A percentile compares a stretch with the other conserved stretches of the same genome.
phyloP scores from a whole-genome alignment of 2,113 vertebrate genomes.

The Parotia lawesii region DNA sequence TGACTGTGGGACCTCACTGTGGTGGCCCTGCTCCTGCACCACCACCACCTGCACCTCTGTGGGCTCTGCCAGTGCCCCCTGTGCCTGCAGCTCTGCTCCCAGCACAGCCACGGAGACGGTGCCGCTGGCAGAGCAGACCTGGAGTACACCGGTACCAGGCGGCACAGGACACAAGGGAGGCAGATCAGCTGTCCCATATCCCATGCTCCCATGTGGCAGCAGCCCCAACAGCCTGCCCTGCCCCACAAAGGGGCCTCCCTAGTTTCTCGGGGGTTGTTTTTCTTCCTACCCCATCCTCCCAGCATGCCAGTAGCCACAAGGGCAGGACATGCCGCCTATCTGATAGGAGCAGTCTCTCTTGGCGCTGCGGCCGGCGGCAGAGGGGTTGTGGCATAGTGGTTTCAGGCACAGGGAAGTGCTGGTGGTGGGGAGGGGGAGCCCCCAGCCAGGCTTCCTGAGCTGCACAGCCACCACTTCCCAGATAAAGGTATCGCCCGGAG shows the following conservation, averaged over 20 bases:
- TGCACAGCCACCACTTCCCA: slow-evolving; percentile 44
- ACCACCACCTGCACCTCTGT: background rate
- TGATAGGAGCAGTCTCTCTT: slow-evolving; percentile 58
- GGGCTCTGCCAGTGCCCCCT: background rate
- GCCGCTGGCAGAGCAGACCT: rapidly evolving
- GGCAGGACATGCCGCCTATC: slow-evolving; percentile 55
- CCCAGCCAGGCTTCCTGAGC: slow-evolving; percentile 64
- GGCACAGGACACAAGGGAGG: background rate
- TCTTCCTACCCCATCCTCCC: slow-evolving; percentile 22
- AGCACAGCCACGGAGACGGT: rapidly evolving
- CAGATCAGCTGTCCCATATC: rapidly evolving
- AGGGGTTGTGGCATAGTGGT: slow-evolving; percentile 37
- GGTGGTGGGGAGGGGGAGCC: slow-evolving; percentile 6
- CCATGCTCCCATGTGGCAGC: background rate
- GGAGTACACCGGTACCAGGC: rapidly evolving
- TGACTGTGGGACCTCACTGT: background rate
- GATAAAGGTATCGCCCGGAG: slow-evolving; percentile 40
- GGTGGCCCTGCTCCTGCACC: background rate
- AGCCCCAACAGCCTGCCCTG: background rate
- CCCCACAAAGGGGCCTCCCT: background rate
- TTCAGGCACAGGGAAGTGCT: slow-evolving; percentile 60
- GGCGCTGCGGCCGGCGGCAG: background rate
- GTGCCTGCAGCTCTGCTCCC: background rate
- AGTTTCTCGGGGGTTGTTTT: slow-evolving; percentile 31
- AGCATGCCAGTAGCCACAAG: slow-evolving; percentile 15